Evolutionary conservation across 1,140 invertebrate genomes (phyloP).

Genomic region (Bombus vancouverensis): DNA sequence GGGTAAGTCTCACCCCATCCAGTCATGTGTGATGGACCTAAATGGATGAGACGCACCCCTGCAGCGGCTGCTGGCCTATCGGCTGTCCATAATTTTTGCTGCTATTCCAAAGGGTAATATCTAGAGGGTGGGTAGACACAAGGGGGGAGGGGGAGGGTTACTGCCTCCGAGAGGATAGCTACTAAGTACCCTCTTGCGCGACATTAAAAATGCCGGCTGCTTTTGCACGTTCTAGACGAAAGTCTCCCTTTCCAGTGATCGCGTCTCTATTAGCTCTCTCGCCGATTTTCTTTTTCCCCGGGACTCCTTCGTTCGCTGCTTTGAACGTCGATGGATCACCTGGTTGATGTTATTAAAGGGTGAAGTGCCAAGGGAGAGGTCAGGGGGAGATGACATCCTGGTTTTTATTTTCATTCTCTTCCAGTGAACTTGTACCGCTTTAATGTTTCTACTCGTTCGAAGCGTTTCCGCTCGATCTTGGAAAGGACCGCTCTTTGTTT

Average conservation of each 20-base stretch:
- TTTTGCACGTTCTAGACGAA: constrained; percentile 63
- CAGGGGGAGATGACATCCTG: background rate
- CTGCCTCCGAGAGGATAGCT: constrained; percentile 58
- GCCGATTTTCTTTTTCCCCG: constrained; percentile 31
- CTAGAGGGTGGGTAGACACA: constrained; percentile 51
- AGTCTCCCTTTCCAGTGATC: constrained; percentile 32
- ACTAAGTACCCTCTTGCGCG: constrained; percentile 69
- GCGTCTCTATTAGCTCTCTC: constrained; percentile 27
- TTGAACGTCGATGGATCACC: constrained; percentile 23
- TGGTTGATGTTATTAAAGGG: constrained; percentile 25
- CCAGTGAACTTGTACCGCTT: background rate
- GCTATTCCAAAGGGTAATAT: constrained; percentile 77
- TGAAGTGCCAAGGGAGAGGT: background rate
- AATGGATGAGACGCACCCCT: constrained; percentile 83
- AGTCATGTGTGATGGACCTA: constrained; percentile 83
- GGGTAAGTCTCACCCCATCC: constrained; percentile 81
- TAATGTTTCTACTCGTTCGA: background rate
- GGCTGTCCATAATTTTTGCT: constrained; percentile 78
- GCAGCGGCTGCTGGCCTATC: constrained; percentile 69
- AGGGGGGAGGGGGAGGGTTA: background rate
- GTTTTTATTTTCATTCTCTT: background rate
- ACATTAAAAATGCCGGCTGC: constrained; percentile 66
- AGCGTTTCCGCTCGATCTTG: background rate
- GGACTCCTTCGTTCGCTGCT: constrained; percentile 12
- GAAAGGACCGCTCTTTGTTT: background rate